Evolutionary conservation across 2,113 vertebrate genomes (phyloP).

Genomic region (Bungarus multicinctus): DNA sequence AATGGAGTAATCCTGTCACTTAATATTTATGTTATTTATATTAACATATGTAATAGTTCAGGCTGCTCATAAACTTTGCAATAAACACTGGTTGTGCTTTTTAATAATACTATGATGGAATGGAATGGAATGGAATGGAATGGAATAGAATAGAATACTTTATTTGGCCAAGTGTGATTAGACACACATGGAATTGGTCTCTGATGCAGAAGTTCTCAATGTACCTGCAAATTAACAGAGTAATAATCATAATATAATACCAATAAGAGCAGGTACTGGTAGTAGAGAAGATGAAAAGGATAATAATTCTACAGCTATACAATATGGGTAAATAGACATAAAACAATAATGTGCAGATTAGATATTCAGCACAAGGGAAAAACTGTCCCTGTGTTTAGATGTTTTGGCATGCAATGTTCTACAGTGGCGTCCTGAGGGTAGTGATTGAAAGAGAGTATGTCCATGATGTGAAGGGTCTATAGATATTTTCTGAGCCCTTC

Average conservation of each 20-base stretch:
- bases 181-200: background rate
- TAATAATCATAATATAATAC: background rate
- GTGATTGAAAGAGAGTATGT: background rate
- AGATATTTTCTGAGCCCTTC: background rate
- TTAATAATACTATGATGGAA: background rate
- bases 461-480: background rate
- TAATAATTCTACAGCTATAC: too few species aligned
- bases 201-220: background rate
- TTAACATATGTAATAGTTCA: background rate
- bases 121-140: too few species aligned
- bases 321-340: background rate
- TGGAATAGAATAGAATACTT: too few species aligned
- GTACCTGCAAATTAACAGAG: background rate
- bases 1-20: background rate
- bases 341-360: background rate
- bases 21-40: background rate
- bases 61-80: background rate
- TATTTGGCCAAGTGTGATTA: background rate
- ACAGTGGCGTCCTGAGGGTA: background rate
- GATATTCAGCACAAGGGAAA: background rate
- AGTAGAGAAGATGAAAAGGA: too few species aligned
- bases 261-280: background rate
- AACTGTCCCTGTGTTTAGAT: too few species aligned
- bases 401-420: background rate
- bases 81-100: background rate